These are phyloP conservation scores for Hydropsyche tenuis DNA, from an alignment of 1,140 invertebrate species.

Conservation along the genomic window DNA sequence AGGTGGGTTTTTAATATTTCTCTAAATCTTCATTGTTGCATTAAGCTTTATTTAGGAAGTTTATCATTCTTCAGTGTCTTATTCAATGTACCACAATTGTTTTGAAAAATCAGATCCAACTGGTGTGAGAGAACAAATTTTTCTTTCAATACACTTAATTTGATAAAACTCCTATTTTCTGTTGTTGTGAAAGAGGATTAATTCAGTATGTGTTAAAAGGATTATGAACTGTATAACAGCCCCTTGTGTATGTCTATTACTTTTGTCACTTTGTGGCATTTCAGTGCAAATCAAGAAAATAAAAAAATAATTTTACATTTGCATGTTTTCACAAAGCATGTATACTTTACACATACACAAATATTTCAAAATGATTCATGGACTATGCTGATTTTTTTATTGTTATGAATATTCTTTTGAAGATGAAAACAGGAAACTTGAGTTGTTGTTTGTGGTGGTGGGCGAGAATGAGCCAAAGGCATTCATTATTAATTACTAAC, in stretches of 20 bases:
- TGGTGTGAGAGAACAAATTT: too few relatives aligned
- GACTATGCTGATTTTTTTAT: neutral
- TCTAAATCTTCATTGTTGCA: neutral
- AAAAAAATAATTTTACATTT: neutral
- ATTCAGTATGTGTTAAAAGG: too few relatives aligned
- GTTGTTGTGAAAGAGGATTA: too few relatives aligned
- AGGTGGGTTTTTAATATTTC: slow-evolving; percentile 51
- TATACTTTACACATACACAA: neutral
- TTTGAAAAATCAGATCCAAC: too few relatives aligned
- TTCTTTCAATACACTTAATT: too few relatives aligned
- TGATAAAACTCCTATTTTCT: too few relatives aligned
- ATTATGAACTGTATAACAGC: too few relatives aligned
- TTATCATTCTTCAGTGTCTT: too few relatives aligned
- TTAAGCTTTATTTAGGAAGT: neutral
- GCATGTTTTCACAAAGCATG: slow-evolving; percentile 11
- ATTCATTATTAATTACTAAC: slow-evolving; percentile 55
- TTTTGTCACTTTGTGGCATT: too few relatives aligned
- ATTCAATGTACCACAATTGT: too few relatives aligned
- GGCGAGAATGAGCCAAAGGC: slow-evolving; percentile 60
- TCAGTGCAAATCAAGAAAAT: too few relatives aligned
- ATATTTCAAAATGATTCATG: neutral
- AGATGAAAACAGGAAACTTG: neutral
- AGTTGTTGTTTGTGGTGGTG: slow-evolving; percentile 37
- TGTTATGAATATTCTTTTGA: neutral
- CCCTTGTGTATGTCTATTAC: too few relatives aligned